phyloP scores from a whole-genome alignment of 2,888 invertebrate species.

The Thymelicus lineola region DNA sequence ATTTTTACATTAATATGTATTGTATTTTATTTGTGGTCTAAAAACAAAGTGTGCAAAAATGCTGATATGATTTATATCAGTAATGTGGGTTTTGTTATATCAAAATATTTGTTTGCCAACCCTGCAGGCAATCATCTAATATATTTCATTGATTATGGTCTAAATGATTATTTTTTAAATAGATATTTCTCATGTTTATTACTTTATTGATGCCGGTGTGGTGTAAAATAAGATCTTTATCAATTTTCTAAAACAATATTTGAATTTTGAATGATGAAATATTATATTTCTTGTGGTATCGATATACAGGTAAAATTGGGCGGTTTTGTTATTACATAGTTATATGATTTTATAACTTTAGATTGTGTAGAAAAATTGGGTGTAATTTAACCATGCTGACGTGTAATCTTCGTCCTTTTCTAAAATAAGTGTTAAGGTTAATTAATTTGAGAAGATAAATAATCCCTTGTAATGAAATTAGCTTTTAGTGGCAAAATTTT shows the following conservation, averaged over 20 bases:
- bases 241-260: constrained; percentile 2
- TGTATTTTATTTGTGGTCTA: constrained; percentile 28
- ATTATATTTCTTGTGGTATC: neutral
- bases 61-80: constrained; percentile 13
- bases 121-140: neutral
- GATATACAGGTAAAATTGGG: neutral
- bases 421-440: constrained; percentile 21
- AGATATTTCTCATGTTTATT: neutral
- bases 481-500: constrained; percentile 17
- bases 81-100: constrained; percentile 10
- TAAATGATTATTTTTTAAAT: neutral
- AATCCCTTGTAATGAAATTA: constrained; percentile 21
- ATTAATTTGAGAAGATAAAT: neutral
- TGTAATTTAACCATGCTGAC: constrained; percentile 3
- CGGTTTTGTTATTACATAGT: constrained; percentile 46
- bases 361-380: constrained; percentile 30
- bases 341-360: constrained; percentile 34
- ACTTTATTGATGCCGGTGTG: neutral
- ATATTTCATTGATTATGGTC: too few relatives aligned
- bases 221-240: constrained; percentile 1
- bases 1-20: constrained; percentile 31
- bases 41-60: constrained; percentile 7
- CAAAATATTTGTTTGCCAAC: neutral
- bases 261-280: neutral
- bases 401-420: constrained; percentile 16